Evolutionary conservation across 2,888 invertebrate genomes (phyloP).

Genomic region (Scelioninae gen. 2): DNA sequence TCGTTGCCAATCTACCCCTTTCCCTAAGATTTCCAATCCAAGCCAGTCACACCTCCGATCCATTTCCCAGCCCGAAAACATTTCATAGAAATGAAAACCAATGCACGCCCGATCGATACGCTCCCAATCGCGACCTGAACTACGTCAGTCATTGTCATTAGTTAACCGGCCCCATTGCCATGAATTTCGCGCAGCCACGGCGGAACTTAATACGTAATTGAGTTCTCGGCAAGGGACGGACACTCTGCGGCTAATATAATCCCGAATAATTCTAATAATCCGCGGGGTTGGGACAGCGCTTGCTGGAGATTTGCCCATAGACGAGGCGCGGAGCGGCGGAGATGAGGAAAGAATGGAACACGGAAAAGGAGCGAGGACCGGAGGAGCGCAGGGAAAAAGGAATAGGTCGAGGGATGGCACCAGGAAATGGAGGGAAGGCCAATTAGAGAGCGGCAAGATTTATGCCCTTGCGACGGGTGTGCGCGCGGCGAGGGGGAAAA

Average conservation of each 20-base stretch:
- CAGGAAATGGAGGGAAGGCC: constrained; percentile 74
- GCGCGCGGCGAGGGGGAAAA: constrained; percentile 70
- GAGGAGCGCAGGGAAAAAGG: constrained; percentile 65
- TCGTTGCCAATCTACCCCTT: no score
- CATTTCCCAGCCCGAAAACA: no score
- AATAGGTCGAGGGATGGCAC: constrained; percentile 69
- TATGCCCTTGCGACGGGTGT: constrained; percentile 75
- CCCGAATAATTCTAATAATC: constrained; percentile 74
- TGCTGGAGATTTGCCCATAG: constrained; percentile 71
- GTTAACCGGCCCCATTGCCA: constrained; percentile 49
- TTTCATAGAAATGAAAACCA: no score
- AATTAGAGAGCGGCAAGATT: constrained; percentile 75
- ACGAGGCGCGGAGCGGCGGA: constrained; percentile 33
- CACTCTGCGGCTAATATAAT: constrained; percentile 74
- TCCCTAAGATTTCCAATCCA: no score
- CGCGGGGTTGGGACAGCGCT: constrained; percentile 66
- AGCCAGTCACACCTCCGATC: no score
- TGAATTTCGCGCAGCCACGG: constrained; percentile 50
- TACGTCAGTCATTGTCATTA: constrained; percentile 14
- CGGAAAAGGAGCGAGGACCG: constrained; percentile 43
- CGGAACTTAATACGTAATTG: constrained; percentile 71
- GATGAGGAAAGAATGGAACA: constrained; percentile 46
- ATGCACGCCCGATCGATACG: no score
- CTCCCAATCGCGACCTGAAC: no score
- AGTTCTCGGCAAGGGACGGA: constrained; percentile 70